Evolutionary conservation across 2,888 invertebrate species (phyloP), one percentile per base, ranked within the genome.

Genomic region (Hirudinaria manillensis): DNA sequence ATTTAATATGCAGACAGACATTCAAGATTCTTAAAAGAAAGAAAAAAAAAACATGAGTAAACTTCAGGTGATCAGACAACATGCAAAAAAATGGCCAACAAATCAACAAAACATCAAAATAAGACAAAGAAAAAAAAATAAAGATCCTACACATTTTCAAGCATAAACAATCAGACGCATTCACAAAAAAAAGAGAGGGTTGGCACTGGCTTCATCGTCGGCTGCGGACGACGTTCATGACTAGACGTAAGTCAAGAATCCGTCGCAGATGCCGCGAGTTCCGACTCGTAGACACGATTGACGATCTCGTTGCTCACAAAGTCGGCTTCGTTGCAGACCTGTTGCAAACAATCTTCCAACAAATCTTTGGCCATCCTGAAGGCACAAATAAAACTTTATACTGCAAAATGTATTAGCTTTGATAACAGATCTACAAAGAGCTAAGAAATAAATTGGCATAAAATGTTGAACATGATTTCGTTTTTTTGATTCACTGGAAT

Each of bases 231-330:
- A 45, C 16, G 45, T n/a, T n/a, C n/a, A n/a, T n/a, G 61, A 6
- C 3, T 2, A 13, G 3, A 7, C 3, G 27, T 6, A 21, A 34
- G 36, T 68, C 34, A 68, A 24, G 36, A 34, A 6, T 67, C 29
- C 27, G 3, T 21, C 3, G 7, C 34, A 34, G 10, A 29, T 10
- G 4, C 13, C 13, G 68, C 13, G 56, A 73, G 38, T 65, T 73
- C 73, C 21, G 73, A 65, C 55, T 73, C 7, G 65, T 65, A 73
- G 21, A 73, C 65, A 32, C 34, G 2, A n/a, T 73, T 45, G 27
- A 73, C 65, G 32, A 73, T 24, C 16, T 56, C 65, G 13, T 65
- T 32, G n/a, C 65, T 32, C 2, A 73, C 65, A 3, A 13, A 24
- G 6, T 73, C 29, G 16, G 61, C 65, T 65, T 73, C 73, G 13